These are phyloP conservation scores for Brachyalestes nurse DNA, from an alignment of 2,797 vertebrate species.

Conservation along the genomic window DNA sequence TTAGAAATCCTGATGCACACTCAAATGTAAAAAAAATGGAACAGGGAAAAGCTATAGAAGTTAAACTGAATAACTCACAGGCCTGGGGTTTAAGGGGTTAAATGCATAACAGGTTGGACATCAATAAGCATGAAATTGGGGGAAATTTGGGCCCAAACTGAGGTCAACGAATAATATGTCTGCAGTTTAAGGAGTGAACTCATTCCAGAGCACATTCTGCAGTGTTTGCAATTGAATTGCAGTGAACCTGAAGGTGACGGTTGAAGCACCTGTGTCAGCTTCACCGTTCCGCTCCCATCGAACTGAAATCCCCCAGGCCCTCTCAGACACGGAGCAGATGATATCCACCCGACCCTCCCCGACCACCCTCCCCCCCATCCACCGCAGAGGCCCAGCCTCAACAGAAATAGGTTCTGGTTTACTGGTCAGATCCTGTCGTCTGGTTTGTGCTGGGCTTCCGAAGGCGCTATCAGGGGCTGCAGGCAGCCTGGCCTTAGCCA, in stretches of 20 bases:
- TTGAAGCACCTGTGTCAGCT: constrained; percentile 51
- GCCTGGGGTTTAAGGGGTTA: not conserved
- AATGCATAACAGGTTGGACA: not conserved
- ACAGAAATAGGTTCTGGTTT: constrained; percentile 70
- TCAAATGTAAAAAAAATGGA: not conserved
- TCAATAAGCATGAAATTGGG: not conserved
- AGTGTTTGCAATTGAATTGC: constrained; percentile 14
- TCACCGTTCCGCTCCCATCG: constrained; percentile 15
- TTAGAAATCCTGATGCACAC: not conserved
- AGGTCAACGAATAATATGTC: not conserved
- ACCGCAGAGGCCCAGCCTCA: constrained; percentile 39
- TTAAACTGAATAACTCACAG: not conserved
- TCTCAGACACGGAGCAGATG: constrained; percentile 25
- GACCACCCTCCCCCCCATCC: not conserved
- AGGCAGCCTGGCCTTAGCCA: constrained; percentile 75
- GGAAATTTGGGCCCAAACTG: not conserved
- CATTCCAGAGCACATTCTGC: not conserved
- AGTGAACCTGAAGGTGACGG: constrained; percentile 39
- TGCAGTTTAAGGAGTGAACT: not conserved
- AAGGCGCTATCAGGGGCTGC: constrained; percentile 66
- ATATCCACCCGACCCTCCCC: constrained; percentile 5
- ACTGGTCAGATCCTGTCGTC: constrained; percentile 53
- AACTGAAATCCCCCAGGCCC: constrained; percentile 16
- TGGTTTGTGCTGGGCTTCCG: constrained; percentile 59
- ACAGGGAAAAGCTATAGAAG: not conserved